Base-by-base conservation (phyloP, 2,888 invertebrate species). In the Notocelia uddmanniana region DNA sequence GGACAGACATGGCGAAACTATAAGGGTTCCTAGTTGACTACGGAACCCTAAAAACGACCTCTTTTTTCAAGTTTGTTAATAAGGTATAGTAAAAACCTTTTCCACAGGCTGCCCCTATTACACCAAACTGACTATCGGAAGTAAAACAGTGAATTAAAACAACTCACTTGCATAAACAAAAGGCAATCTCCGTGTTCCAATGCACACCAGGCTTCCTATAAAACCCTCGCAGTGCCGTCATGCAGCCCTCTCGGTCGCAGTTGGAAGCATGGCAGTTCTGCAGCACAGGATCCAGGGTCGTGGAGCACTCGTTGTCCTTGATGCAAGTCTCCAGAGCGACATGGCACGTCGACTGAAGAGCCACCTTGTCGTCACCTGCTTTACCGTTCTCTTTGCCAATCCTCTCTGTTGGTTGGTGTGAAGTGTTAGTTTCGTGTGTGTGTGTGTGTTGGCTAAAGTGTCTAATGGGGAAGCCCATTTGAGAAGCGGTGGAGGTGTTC, bases 91-190 rank as follows among this genome's bases (percentile, higher is more conserved):
- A n/a, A n/a, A n/a, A n/a, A n/a, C n/a, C n/a, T 26, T 26, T 26
- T 26, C 26, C 26, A 26, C 26, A 26, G 26, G 26, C 26, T 26
- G 26, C 26, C 26, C 2, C 26, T 26, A 26, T 26, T 26, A 3
- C 26, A 26, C 26, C 26, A 26, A 26, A 26, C 5, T 26, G 26
- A 26, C 5, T 31, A 31, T 2, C 8, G 31, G 31, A 31, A 5
- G 31, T 8, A 31, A 31, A 31, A 31, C 0, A 31, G 31, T 31
- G n/a, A 41, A 11, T 18, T 15, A 26, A 34, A 58, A 10, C 9
- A 6, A 71, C 97, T 96, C 92, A 98, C 98, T 97, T 98, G 97
- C 98, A 98, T 74, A 98, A 95, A 88, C 98, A 98, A 92, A 98
- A 98, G 79, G 98, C 98, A 80, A 98, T 97, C 90, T 98, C 98